Evolutionary conservation across 2,888 invertebrate genomes (phyloP), one percentile per base, ranked within the genome.

Genomic region (Phasia obesa): DNA sequence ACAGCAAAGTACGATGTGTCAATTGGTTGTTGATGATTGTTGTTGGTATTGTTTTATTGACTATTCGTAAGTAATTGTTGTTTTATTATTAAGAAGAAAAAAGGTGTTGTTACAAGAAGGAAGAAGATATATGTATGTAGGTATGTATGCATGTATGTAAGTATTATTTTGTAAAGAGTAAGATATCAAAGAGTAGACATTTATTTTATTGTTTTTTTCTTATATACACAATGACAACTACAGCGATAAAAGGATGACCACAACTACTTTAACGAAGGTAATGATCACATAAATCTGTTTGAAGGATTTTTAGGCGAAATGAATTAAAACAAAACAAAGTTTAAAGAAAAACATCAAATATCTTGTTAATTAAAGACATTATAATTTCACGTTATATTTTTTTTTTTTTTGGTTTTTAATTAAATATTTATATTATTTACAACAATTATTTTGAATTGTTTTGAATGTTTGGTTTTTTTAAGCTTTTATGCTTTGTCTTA

Each of bases 1-100:
- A 35, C 49, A 25, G 25, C n/a, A 35, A 17, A 76, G 59, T 65
- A 65, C 59, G 59, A 73, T 76, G 81, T 67, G 67, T 81, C 62
- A 60, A 65, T 73, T 59, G 69, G 60, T 62, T 53, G 31, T 53
- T 69, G 19, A 44, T 57, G 53, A 53, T 25, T 67, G 53, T 53
- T 67, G 53, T 42, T 51, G 1, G n/a, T 21, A 35, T 19, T 51
- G 9, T 73, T 64, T 59, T 31, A 35, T 59, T 53, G 47, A 67
- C 11, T 65, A 25, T 57, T 21, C 55, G 17, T 3, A n/a, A 4
- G 11, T 47, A 19, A 25, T 60, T 65, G 49, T 31, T 67, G 25
- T 64, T 57, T 47, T 17, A 17, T 31, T 60, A 21, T 60, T 67
- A 11, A 19, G 25, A 51, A 51, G 21, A 25, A 6, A 11, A 31